Evolutionary conservation across 2,888 invertebrate species (phyloP).

Genomic region (Caenorhabditis sp.): DNA sequence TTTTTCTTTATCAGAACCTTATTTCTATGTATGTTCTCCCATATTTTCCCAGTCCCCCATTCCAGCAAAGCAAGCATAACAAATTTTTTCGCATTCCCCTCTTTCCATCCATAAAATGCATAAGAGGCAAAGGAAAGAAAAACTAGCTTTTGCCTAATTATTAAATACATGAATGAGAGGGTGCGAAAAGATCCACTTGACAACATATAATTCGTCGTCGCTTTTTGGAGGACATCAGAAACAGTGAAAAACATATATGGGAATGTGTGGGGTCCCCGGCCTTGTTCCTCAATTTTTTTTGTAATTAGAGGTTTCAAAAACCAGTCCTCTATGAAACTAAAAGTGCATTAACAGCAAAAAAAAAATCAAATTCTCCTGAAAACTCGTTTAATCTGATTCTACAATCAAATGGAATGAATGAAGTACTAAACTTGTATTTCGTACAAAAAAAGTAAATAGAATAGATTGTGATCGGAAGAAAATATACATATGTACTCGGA

Average conservation of each 20-base stretch:
- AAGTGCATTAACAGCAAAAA: too few relatives aligned
- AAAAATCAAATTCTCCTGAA: neutral
- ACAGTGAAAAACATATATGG: neutral
- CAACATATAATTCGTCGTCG: neutral
- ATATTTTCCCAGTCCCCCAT: too few relatives aligned
- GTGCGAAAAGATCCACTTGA: neutral
- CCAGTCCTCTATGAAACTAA: too few relatives aligned
- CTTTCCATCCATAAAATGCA: neutral
- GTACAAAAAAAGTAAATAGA: neutral
- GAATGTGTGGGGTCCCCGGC: too few relatives aligned
- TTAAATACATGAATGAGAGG: neutral
- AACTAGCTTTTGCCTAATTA: neutral
- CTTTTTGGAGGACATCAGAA: neutral
- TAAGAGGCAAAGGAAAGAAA: neutral
- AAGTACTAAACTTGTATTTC: constrained; percentile 1
- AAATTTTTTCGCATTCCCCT: too few relatives aligned
- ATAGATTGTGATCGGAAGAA: neutral
- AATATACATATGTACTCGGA: too few relatives aligned
- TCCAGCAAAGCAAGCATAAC: too few relatives aligned
- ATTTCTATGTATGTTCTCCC: too few relatives aligned
- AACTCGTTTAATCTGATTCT: constrained; percentile 1
- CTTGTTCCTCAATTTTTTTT: too few relatives aligned
- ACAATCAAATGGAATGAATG: neutral
- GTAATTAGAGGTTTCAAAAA: too few relatives aligned
- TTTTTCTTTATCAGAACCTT: too few relatives aligned